Percentiles rank a stretch among this genome's conserved stretches.
Evolutionary conservation across 1,140 invertebrate genomes (phyloP).

Genomic region (Brachionus rotundiformis): DNA sequence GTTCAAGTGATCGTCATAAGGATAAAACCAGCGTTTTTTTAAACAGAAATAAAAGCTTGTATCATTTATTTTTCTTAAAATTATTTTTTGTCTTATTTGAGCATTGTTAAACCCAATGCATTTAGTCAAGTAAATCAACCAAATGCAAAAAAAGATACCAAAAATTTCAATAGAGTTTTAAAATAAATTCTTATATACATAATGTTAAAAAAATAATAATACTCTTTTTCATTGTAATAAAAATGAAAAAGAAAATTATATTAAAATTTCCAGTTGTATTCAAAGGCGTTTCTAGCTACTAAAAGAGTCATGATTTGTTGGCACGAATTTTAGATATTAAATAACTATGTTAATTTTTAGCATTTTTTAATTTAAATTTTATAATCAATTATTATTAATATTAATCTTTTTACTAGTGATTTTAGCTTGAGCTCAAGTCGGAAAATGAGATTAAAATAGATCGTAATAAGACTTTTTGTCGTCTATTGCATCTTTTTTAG

Average conservation of each 20-base stretch:
- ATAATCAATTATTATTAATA: background rate
- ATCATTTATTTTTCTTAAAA: background rate
- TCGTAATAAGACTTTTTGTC: background rate
- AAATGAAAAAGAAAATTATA: background rate
- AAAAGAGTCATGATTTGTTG: background rate
- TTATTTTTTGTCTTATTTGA: background rate
- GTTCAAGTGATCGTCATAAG: background rate
- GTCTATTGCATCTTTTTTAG: background rate
- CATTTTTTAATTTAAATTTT: background rate
- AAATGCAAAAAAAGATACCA: slow-evolving; percentile 14
- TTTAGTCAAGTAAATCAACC: background rate
- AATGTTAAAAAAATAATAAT: slow-evolving; percentile 11
- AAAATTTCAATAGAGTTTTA: slow-evolving; percentile 10
- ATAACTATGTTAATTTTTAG: too few species aligned
- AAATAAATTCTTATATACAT: slow-evolving; percentile 3
- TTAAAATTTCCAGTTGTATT: slow-evolving; percentile 2
- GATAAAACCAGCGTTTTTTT: background rate
- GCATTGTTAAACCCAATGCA: background rate
- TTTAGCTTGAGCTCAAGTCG: background rate
- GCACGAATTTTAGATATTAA: background rate
- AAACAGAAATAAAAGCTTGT: background rate
- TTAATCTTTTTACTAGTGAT: background rate
- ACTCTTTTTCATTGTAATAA: background rate
- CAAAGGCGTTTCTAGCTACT: background rate
- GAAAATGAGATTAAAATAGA: background rate